Percentiles rank a stretch among this genome's conserved stretches.
phyloP scores from a whole-genome alignment of 1,140 invertebrate genomes.

The Ganaspis sp. region DNA sequence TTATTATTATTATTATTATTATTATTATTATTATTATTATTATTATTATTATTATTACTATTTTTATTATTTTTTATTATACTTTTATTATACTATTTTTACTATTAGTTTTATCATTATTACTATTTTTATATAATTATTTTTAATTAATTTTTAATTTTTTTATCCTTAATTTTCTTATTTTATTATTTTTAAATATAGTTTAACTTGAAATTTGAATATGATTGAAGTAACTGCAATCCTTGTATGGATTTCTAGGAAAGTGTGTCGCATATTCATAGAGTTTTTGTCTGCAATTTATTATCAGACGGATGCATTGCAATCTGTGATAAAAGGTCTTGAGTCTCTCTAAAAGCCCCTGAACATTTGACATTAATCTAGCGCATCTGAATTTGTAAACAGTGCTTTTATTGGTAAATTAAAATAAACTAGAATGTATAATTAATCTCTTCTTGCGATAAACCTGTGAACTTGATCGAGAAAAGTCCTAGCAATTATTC shows the following conservation, averaged over 20 bases:
- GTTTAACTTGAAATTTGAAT: not conserved
- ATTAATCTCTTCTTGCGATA: not conserved
- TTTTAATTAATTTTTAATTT: too few species aligned
- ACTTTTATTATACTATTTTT: too few species aligned
- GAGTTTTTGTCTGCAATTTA: slow-evolving; percentile 10
- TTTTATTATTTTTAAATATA: not conserved
- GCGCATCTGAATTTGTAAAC: not conserved
- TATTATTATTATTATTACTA: too few species aligned
- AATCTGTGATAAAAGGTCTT: not conserved
- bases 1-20: too few species aligned
- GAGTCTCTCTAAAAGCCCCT: not conserved
- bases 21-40: too few species aligned
- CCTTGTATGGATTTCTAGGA: not conserved
- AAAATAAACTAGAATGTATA: not conserved
- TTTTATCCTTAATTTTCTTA: too few species aligned
- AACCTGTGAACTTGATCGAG: not conserved
- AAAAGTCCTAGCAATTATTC: not conserved
- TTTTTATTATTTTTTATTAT: too few species aligned
- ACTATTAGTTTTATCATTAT: too few species aligned
- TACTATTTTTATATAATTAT: too few species aligned
- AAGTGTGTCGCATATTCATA: slow-evolving; percentile 2
- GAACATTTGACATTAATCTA: not conserved
- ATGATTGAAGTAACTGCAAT: not conserved
- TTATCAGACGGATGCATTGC: not conserved
- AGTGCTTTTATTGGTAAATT: not conserved